Percentiles rank a stretch among this genome's conserved stretches.
phyloP scores from a whole-genome alignment of 1,140 invertebrate species.

The Aphelenchoides avenae region DNA sequence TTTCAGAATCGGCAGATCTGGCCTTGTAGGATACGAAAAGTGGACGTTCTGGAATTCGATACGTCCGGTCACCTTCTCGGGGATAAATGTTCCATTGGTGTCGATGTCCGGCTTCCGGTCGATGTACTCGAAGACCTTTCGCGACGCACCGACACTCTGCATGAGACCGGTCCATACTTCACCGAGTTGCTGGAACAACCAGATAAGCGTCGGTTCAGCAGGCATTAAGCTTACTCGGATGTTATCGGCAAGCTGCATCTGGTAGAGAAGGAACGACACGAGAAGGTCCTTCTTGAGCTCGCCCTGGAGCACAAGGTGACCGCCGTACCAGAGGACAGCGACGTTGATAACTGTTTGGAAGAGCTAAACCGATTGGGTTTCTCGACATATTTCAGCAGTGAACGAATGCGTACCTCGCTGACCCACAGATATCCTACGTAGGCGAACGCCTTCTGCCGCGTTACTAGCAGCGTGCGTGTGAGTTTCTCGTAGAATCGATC shows the following conservation, averaged over 20 bases:
- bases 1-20: constrained; percentile 62
- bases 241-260: constrained; percentile 58
- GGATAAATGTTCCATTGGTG: constrained; percentile 31
- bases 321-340: constrained; percentile 57
- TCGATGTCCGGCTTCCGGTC: constrained; percentile 57
- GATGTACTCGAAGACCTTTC: constrained; percentile 63
- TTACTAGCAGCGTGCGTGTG: constrained; percentile 45
- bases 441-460: constrained; percentile 47
- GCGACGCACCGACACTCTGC: constrained; percentile 61
- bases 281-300: constrained; percentile 49
- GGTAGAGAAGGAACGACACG: constrained; percentile 56
- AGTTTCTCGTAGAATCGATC: constrained; percentile 48
- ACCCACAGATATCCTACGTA: constrained; percentile 54
- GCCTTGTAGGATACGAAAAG: constrained; percentile 62
- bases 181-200: constrained; percentile 55
- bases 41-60: constrained; percentile 54
- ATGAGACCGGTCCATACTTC: constrained; percentile 61
- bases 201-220: no score
- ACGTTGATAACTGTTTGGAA: constrained; percentile 58
- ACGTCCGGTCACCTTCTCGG: constrained; percentile 32
- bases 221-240: no score
- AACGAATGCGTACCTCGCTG: constrained; percentile 42
- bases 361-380: constrained; percentile 31
- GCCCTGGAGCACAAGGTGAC: constrained; percentile 52
- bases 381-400: background rate